Evolutionary conservation across 30 jellyfish, hydroid and myxozoan species (phyloP).

Genomic region (Chrysaora quinquecirrha): DNA sequence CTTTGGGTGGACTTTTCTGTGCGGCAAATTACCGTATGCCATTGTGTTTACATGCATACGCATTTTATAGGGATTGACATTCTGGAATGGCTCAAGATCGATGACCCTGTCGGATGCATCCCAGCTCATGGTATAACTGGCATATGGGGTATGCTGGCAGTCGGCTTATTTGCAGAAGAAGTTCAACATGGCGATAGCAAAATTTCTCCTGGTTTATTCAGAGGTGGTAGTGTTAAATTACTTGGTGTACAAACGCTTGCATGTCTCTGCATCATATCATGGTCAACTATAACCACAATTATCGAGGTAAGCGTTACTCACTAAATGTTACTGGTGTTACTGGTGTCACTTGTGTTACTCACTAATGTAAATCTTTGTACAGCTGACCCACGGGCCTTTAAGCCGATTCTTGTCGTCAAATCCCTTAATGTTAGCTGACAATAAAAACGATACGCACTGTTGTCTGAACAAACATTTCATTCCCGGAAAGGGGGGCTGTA

Average conservation of each 20-base stretch:
- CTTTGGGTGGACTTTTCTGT: no score
- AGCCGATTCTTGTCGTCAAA: no score
- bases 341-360: no score
- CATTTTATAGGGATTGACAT: slow-evolving; percentile 71
- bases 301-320: slow-evolving; percentile 82
- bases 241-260: slow-evolving; percentile 70
- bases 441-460: no score
- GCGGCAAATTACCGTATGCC: no score
- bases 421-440: no score
- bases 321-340: no score
- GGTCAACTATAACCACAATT: slow-evolving; percentile 70
- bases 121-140: slow-evolving; percentile 87
- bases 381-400: no score
- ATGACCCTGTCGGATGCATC: slow-evolving; percentile 95
- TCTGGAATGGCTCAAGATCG: slow-evolving; percentile 72
- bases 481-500: no score
- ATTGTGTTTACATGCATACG: no score
- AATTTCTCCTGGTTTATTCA: slow-evolving; percentile 62
- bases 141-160: slow-evolving; percentile 85
- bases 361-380: no score
- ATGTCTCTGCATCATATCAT: slow-evolving; percentile 51
- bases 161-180: slow-evolving; percentile 84
- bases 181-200: slow-evolving; percentile 24
- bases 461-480: no score
- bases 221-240: slow-evolving; percentile 55